Percentiles rank a stretch among this genome's conserved stretches.
These are phyloP conservation scores for Agrochola lychnidis DNA, from an alignment of 2,888 invertebrate genomes.

Conservation along the genomic window DNA sequence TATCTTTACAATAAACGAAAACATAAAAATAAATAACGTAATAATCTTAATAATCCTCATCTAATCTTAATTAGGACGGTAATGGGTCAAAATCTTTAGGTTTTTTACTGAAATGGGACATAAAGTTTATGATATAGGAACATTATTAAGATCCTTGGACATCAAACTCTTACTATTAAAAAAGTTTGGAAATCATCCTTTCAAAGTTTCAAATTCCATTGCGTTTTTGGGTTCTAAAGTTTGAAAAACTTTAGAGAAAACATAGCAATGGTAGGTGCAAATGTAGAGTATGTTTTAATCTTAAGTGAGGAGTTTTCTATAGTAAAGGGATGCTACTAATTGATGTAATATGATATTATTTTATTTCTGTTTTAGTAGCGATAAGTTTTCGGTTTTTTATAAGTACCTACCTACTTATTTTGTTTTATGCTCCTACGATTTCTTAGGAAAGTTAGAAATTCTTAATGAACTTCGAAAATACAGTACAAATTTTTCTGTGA, in stretches of 20 bases:
- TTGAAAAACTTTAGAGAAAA: slow-evolving; percentile 8
- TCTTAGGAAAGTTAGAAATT: not conserved
- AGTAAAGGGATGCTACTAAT: slow-evolving; percentile 45
- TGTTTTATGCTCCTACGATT: not conserved
- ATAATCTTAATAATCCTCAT: slow-evolving; percentile 62
- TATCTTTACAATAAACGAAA: slow-evolving; percentile 31
- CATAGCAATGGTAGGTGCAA: slow-evolving; percentile 22
- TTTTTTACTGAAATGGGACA: slow-evolving; percentile 53
- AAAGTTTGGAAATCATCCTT: not conserved
- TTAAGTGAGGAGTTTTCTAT: not conserved
- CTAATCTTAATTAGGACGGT: slow-evolving; percentile 64
- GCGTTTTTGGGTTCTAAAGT: not conserved
- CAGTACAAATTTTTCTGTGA: not conserved
- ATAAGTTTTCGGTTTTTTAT: slow-evolving; percentile 15
- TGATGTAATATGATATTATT: slow-evolving; percentile 44
- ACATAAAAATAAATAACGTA: slow-evolving; percentile 63
- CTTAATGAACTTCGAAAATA: not conserved
- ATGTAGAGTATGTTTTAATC: not conserved
- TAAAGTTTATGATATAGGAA: slow-evolving; percentile 73
- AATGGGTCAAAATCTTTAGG: slow-evolving; percentile 51
- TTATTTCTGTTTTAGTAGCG: slow-evolving; percentile 23
- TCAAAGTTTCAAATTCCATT: slow-evolving; percentile 30
- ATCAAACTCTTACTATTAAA: slow-evolving; percentile 9
- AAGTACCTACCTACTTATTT: not conserved
- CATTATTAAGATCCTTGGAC: slow-evolving; percentile 60